phyloP scores from a whole-genome alignment of 1,140 invertebrate genomes.

The Drosophila nigromelanica region DNA sequence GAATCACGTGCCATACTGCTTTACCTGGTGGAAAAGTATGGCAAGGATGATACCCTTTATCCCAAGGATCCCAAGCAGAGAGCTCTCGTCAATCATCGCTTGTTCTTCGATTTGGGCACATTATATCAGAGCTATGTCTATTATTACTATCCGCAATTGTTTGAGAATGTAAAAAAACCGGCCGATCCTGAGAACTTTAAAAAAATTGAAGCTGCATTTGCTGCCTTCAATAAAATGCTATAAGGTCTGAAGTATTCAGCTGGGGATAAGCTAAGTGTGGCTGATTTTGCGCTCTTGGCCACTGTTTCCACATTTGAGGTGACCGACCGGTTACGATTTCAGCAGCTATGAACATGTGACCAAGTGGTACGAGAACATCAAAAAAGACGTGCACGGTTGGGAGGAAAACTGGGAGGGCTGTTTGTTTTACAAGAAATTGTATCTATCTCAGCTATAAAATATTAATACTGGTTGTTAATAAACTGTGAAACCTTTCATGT shows the following conservation, averaged over 20 bases:
- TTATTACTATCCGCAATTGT: slow-evolving; percentile 87
- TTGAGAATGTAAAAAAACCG: slow-evolving; percentile 86
- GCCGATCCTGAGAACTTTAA: slow-evolving; percentile 87
- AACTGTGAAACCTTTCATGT: neutral
- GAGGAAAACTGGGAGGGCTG: slow-evolving; percentile 88
- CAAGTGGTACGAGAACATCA: slow-evolving; percentile 89
- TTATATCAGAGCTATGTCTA: slow-evolving; percentile 87
- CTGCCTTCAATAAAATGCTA: slow-evolving; percentile 86
- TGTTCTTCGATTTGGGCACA: slow-evolving; percentile 89
- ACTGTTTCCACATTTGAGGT: slow-evolving; percentile 88
- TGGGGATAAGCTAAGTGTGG: slow-evolving; percentile 89
- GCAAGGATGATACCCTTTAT: slow-evolving; percentile 87
- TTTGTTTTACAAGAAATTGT: slow-evolving; percentile 83
- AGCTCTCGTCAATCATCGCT: slow-evolving; percentile 88
- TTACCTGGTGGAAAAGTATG: slow-evolving; percentile 88
- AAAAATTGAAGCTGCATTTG: slow-evolving; percentile 87
- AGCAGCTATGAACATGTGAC: slow-evolving; percentile 88
- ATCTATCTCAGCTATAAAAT: slow-evolving; percentile 32
- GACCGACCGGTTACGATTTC: slow-evolving; percentile 87
- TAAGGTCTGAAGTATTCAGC: slow-evolving; percentile 87
- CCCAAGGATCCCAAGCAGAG: slow-evolving; percentile 87
- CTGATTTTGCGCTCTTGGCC: slow-evolving; percentile 88
- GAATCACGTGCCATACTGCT: slow-evolving; percentile 89
- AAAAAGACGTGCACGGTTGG: slow-evolving; percentile 88
- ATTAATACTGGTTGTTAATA: too few relatives aligned